phyloP scores from a whole-genome alignment of 2,797 vertebrate genomes.

The Crocodylus rhombifer region DNA sequence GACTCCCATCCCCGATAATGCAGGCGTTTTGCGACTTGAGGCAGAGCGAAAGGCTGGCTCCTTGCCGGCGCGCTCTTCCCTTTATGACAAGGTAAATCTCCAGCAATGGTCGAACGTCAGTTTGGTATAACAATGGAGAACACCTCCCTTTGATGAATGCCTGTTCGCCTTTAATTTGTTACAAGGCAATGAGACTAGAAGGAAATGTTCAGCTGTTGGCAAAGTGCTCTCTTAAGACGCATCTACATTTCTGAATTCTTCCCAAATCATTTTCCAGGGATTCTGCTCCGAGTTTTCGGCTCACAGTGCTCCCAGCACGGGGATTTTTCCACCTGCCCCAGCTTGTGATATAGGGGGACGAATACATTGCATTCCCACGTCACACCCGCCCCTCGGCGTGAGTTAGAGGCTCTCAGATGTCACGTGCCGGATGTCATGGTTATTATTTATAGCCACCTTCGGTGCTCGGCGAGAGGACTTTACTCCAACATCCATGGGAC shows the following conservation, averaged over 20 bases:
- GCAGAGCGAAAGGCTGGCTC: not conserved
- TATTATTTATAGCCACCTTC: not conserved
- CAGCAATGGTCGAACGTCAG: constrained; percentile 70
- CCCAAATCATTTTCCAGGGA: constrained; percentile 11
- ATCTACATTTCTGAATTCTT: constrained; percentile 24
- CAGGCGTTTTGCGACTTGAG: not conserved
- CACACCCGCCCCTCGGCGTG: constrained; percentile 16
- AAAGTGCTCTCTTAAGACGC: not conserved
- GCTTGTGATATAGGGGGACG: not conserved
- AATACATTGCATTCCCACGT: not conserved
- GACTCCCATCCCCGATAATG: constrained; percentile 58
- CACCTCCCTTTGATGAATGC: constrained; percentile 71
- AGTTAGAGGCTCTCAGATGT: constrained; percentile 26
- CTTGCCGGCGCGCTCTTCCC: not conserved
- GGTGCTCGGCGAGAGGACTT: not conserved
- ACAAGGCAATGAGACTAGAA: constrained; percentile 66
- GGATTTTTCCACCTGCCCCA: not conserved
- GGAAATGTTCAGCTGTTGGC: constrained; percentile 63
- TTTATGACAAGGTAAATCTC: constrained; percentile 58
- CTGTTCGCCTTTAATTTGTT: constrained; percentile 78
- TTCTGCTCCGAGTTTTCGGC: not conserved
- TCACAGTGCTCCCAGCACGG: not conserved
- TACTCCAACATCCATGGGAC: not conserved
- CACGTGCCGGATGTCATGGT: constrained; percentile 38
- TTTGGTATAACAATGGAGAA: constrained; percentile 75